These are phyloP conservation scores for Agonopterix subpropinquella DNA, from an alignment of 2,888 invertebrate species.

Conservation along the genomic window DNA sequence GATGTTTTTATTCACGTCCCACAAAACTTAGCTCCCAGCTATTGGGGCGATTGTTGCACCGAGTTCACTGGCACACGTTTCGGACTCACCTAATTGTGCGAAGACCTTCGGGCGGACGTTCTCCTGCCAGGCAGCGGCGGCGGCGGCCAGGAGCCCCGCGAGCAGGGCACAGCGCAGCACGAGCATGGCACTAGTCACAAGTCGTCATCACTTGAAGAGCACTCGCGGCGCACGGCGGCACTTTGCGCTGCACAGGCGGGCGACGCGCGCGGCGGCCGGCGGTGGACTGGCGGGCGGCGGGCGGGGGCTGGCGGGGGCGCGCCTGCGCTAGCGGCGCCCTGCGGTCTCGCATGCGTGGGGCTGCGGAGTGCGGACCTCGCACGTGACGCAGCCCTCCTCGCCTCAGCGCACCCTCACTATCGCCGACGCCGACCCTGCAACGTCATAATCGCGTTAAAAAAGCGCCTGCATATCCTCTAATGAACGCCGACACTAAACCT, in stretches of 20 bases:
- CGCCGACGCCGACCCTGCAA: conserved; percentile 48
- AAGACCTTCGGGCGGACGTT: conserved; percentile 94
- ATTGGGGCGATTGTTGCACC: conserved; percentile 50
- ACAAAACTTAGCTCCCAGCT: conserved; percentile 29
- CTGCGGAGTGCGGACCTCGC: conserved; percentile 73
- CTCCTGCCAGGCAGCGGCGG: conserved; percentile 89
- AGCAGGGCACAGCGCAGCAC: conserved; percentile 67
- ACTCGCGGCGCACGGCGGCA: conserved; percentile 49
- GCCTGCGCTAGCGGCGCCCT: conserved; percentile 65
- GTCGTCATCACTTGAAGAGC: conserved; percentile 68
- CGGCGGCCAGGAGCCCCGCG: conserved; percentile 72
- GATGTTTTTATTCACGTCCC: conserved; percentile 32
- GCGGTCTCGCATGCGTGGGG: conserved; percentile 74
- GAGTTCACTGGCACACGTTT: conserved; percentile 47
- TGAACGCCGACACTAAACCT: conserved; percentile 65
- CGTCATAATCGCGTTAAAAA: conserved; percentile 73
- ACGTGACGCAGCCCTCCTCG: conserved; percentile 75
- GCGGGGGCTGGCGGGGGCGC: conserved; percentile 58
- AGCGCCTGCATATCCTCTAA: conserved; percentile 70
- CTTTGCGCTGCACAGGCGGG: conserved; percentile 39
- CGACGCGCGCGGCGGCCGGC: conserved; percentile 72
- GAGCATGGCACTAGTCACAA: conserved; percentile 73
- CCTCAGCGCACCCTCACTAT: conserved; percentile 53
- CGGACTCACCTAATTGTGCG: conserved; percentile 90
- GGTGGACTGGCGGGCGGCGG: conserved; percentile 65